Conservation (phyloP, 2,888 invertebrate species). For the Diadegma fenestrale region DNA sequence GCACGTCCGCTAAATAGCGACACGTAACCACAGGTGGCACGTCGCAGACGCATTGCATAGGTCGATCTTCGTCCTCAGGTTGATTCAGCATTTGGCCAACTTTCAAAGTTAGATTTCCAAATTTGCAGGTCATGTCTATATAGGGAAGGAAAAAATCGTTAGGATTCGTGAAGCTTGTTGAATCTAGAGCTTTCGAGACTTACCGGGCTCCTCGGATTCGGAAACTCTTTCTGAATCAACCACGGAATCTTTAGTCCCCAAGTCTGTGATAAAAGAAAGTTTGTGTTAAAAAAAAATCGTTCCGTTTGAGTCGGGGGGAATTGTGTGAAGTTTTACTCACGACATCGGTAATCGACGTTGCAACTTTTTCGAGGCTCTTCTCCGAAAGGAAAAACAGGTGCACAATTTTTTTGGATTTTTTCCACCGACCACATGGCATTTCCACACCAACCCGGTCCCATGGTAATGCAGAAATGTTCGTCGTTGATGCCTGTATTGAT, state of each 20-base stretch:
- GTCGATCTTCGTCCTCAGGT: neutral
- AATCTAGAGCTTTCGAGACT: neutral
- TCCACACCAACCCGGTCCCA: conserved; percentile 67
- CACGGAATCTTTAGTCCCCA: neutral
- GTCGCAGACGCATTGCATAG: conserved; percentile 76
- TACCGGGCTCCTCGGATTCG: conserved; percentile 1
- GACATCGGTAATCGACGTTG: conserved; percentile 72
- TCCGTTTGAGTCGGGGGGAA: neutral
- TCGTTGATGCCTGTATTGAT: conserved; percentile 70
- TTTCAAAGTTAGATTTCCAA: conserved; percentile 69
- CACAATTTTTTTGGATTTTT: conserved; percentile 71
- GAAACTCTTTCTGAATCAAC: neutral
- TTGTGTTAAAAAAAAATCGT: neutral
- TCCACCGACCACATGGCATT: conserved; percentile 55
- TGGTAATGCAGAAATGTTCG: conserved; percentile 75
- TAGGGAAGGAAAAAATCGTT: neutral
- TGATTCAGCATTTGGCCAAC: conserved; percentile 68
- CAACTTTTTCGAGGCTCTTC: conserved; percentile 70
- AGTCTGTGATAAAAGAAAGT: neutral
- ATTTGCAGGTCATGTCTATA: conserved; percentile 65
- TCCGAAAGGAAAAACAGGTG: conserved; percentile 70
- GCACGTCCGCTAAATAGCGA: conserved; percentile 37
- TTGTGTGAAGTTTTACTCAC: conserved; percentile 72
- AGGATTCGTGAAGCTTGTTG: neutral
- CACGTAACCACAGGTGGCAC: conserved; percentile 77